phyloP scores from a whole-genome alignment of 1,140 invertebrate genomes.

The Apocrypta bakeri region DNA sequence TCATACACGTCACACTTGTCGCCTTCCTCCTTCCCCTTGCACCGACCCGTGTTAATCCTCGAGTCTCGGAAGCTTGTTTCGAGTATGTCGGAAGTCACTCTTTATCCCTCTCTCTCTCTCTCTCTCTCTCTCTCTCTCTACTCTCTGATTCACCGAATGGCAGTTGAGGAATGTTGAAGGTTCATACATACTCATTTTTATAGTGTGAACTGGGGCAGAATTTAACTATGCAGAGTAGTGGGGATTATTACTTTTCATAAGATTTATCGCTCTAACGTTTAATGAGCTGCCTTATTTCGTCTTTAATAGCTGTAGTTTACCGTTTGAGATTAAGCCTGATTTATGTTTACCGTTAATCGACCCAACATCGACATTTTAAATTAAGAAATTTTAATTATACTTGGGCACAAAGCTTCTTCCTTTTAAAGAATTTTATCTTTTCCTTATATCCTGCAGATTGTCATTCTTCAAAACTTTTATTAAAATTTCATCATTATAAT shows the following conservation, averaged over 20 bases:
- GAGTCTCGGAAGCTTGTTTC: neutral
- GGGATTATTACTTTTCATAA: neutral
- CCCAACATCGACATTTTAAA: neutral
- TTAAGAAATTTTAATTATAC: neutral
- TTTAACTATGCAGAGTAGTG: neutral
- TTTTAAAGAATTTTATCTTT: too few relatives aligned
- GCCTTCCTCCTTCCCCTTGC: neutral
- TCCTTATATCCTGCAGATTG: too few relatives aligned
- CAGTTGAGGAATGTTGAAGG: too few relatives aligned
- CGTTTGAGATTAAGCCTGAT: neutral
- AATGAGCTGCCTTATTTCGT: neutral
- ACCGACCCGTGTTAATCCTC: neutral
- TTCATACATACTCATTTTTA: neutral
- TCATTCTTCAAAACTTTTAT: too few relatives aligned
- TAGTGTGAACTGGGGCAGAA: neutral
- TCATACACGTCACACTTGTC: neutral
- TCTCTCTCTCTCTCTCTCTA: neutral
- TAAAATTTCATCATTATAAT: too few relatives aligned
- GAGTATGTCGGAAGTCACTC: neutral
- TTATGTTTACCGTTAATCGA: neutral
- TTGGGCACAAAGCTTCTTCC: neutral
- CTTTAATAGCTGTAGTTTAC: neutral
- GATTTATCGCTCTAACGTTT: neutral
- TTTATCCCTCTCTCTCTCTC: neutral
- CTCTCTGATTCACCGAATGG: too few relatives aligned